These are phyloP conservation scores for Panagrolaimus sp. DNA, from an alignment of 1,140 invertebrate genomes.

Conservation along the genomic window DNA sequence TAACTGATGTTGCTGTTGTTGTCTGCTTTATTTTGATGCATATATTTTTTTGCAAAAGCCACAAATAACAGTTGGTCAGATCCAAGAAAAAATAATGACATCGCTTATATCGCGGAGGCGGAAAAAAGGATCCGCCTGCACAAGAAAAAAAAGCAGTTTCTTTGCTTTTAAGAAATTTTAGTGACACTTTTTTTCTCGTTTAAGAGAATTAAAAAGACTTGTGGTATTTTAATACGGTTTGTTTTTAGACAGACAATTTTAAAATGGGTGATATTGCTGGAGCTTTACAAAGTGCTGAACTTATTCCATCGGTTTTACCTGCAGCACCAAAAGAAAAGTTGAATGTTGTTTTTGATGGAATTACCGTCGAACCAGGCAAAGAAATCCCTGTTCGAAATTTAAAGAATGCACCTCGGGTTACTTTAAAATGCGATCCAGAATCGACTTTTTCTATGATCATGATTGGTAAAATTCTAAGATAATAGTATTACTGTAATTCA, in stretches of 20 bases:
- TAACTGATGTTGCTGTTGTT: too few species aligned
- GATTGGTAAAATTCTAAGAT: slow-evolving; percentile 47
- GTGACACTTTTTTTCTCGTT: neutral
- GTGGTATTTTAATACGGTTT: slow-evolving; percentile 1
- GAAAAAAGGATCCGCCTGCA: neutral
- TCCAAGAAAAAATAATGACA: too few species aligned
- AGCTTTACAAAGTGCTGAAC: slow-evolving; percentile 49
- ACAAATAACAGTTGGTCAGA: too few species aligned
- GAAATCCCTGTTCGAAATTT: slow-evolving; percentile 51
- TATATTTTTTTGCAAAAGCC: too few species aligned
- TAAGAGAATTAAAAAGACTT: neutral
- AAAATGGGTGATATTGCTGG: slow-evolving; percentile 52
- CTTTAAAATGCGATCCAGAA: slow-evolving; percentile 56
- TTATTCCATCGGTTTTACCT: slow-evolving; percentile 53
- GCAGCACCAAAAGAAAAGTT: slow-evolving; percentile 37
- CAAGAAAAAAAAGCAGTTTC: slow-evolving; percentile 6
- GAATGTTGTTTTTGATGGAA: slow-evolving; percentile 56
- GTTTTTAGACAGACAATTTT: neutral
- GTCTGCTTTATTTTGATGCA: too few species aligned
- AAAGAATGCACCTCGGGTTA: slow-evolving; percentile 57
- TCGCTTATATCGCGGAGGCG: neutral
- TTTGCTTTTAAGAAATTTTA: neutral
- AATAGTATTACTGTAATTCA: neutral
- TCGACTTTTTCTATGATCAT: slow-evolving; percentile 55
- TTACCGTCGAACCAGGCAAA: slow-evolving; percentile 51